These are phyloP conservation scores for Julus scandinavius DNA, from an alignment of 2,888 invertebrate genomes.

Conservation along the genomic window DNA sequence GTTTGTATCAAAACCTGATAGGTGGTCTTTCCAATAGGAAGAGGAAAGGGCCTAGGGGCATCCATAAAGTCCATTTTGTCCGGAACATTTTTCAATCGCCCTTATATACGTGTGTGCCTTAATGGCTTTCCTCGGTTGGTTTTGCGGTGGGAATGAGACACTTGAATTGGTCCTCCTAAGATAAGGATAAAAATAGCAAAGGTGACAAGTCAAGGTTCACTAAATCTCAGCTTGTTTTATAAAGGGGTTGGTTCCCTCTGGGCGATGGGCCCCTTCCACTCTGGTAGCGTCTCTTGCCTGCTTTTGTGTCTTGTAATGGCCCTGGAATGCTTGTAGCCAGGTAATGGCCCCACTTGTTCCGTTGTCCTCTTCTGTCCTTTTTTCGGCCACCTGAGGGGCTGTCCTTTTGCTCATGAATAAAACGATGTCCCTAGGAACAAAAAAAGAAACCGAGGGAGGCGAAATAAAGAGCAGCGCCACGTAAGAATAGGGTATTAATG, in stretches of 20 bases:
- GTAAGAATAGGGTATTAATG: slow-evolving; percentile 20
- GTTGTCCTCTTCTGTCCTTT: slow-evolving; percentile 37
- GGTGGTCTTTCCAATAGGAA: not conserved
- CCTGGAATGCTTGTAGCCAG: slow-evolving; percentile 26
- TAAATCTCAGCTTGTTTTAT: slow-evolving; percentile 24
- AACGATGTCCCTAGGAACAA: slow-evolving; percentile 15
- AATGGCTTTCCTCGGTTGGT: slow-evolving; percentile 8
- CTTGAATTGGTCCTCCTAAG: slow-evolving; percentile 15
- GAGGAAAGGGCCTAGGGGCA: not conserved
- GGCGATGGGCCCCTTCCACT: not conserved
- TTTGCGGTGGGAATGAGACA: slow-evolving; percentile 39
- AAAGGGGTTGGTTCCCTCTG: not conserved
- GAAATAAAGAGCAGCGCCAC: slow-evolving; percentile 4
- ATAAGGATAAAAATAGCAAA: slow-evolving; percentile 20
- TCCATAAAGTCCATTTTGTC: not conserved
- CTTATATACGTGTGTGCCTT: not conserved
- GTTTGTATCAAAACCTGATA: not conserved
- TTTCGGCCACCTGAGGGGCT: slow-evolving; percentile 34
- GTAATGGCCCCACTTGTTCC: slow-evolving; percentile 34
- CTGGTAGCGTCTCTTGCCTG: not conserved
- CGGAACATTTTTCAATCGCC: not conserved
- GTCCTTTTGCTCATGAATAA: not conserved
- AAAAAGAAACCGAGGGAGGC: slow-evolving; percentile 13
- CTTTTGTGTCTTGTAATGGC: slow-evolving; percentile 20
- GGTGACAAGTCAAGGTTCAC: slow-evolving; percentile 39